Evolutionary conservation across 2,797 vertebrate species (phyloP), one percentile per base, ranked within the genome.

Genomic region (Neostethus bicornis): DNA sequence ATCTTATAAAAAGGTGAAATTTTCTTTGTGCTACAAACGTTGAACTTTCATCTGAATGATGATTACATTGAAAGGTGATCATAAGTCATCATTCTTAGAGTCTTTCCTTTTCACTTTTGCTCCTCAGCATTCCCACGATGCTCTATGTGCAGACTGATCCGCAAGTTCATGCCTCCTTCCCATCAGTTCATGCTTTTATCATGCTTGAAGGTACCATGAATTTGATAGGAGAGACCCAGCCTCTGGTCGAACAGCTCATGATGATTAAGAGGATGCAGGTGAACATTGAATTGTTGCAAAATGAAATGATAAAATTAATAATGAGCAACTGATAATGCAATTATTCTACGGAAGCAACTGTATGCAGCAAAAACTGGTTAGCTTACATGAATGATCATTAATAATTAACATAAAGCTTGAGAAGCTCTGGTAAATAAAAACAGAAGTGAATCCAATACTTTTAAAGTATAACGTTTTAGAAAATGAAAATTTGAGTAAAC

Each of bases 261-360:
- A 96, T 98, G 93, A 96, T 98, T 65, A 98, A 98, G 85, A 92
- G 96, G 84, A 98, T 98, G 95, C 97, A 99, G 96, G 97, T 99
- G 41, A 45, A 17, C 6, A 7, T 34, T 35, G 37, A 6, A 12
- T 17, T 29, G 10, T 2, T 1, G 1, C 35, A 16, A 38, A 42
- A 13, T 14, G 4, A 3, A 17, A 6, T 21, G 17, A 16, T 28
- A n/a, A n/a, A n/a, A n/a, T n/a, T n/a, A n/a, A n/a, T n/a, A n/a
- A n/a, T n/a, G n/a, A n/a, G n/a, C n/a, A n/a, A n/a, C n/a, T n/a
- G n/a, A n/a, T n/a, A n/a, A n/a, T n/a, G n/a, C n/a, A n/a, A n/a
- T n/a, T n/a, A n/a, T n/a, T n/a, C n/a, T n/a, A n/a, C n/a, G n/a
- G n/a, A n/a, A n/a, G n/a, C n/a, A n/a, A n/a, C n/a, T n/a, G n/a